These are phyloP conservation scores for Plectropomus leopardus DNA, from an alignment of 2,113 vertebrate species.

Conservation along the genomic window DNA sequence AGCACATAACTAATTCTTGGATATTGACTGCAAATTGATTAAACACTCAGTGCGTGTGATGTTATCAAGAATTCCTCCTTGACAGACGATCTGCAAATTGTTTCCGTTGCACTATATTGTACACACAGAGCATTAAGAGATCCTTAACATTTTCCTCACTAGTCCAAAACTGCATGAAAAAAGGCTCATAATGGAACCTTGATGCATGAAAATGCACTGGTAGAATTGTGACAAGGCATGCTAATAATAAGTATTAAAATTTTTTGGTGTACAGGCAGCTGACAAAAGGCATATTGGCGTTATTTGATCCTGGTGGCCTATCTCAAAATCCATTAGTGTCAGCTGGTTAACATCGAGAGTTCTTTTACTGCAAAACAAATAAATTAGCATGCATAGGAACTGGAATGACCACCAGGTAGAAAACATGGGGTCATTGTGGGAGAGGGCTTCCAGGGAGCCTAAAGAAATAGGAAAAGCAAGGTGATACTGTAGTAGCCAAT, in stretches of 20 bases:
- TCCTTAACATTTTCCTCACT: neutral
- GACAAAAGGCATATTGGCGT: neutral
- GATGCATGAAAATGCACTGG: neutral
- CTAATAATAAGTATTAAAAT: neutral
- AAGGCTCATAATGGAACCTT: neutral
- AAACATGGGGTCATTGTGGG: neutral
- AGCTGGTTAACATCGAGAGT: neutral
- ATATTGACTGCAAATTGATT: conserved; percentile 33
- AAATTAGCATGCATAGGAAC: neutral
- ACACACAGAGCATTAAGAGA: neutral
- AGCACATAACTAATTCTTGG: neutral
- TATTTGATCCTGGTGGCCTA: neutral
- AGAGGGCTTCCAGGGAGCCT: neutral
- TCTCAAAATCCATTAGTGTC: conserved; percentile 21
- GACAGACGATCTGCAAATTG: neutral
- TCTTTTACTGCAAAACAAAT: neutral
- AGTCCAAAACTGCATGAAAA: neutral
- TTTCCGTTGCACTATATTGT: neutral
- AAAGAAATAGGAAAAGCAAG: conserved; percentile 5
- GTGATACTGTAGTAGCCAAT: neutral
- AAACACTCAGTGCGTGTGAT: conserved; percentile 14
- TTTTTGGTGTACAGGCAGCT: neutral
- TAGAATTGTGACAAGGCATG: neutral
- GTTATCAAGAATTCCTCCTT: neutral
- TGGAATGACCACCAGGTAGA: neutral